Evolutionary conservation across 2,888 invertebrate species (phyloP), one percentile per base, ranked within the genome.

Genomic region (Helleia helle): DNA sequence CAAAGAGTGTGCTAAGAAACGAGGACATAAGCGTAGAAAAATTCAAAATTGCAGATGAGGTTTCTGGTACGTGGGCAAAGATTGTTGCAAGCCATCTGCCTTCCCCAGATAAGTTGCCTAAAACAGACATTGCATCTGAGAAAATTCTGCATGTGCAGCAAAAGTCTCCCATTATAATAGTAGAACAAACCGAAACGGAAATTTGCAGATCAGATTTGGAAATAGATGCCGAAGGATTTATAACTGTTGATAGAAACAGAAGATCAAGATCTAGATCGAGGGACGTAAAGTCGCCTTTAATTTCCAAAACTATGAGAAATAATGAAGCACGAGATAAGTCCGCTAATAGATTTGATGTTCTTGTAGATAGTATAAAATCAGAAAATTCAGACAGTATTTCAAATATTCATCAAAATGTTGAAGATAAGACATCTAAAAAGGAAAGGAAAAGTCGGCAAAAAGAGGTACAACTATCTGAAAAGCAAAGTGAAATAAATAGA

Each of bases 231-330:
- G 86, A 86, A 57, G 86, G 86, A 4, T 86, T 86, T 51, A 80
- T 86, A 41, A 72, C 66, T 26, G 79, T 86, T 30, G 83, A 84
- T 30, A 74, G 81, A 60, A 73, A 65, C 49, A 70, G 81, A 57
- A 68, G 84, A 47, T 77, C 86, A 30, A 75, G 88, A 39, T 89
- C 89, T 1, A 77, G 88, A 41, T 89, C 89, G 7, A 81, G 84
- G 52, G 79, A 81, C 41, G 59, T 58, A 30, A 71, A 75, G n/a
- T 70, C 73, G 7, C 48, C 56, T 26, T 69, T 71, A 24, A 56
- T 54, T 38, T 62, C 73, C 14, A 65, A 63, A 43, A 36, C 54
- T 3, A 48, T 56, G 25, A 55, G 57, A 41, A 59, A 52, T 40
- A 49, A 40, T 36, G 58, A 65, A 37, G 41, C 49, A n/a, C 65